Evolutionary conservation across 53 echinoderm and acorn worm genomes (phyloP).

Genomic region (Apostichopus leukothele): DNA sequence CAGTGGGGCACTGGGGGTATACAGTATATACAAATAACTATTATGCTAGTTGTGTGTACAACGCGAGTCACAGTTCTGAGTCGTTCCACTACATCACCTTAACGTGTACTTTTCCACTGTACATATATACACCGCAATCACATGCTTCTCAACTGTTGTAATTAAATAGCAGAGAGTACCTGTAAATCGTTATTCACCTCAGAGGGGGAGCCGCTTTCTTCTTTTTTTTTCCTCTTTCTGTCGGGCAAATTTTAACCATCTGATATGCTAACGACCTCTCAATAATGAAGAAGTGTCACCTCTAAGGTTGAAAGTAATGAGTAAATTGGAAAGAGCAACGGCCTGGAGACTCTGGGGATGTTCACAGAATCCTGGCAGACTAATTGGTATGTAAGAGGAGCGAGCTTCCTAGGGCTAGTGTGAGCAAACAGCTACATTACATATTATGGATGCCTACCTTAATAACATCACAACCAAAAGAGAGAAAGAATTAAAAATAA

Average conservation of each 20-base stretch:
- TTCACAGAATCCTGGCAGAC: neutral
- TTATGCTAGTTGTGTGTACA: too few species aligned
- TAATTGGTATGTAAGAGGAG: constrained; percentile 7
- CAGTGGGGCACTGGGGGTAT: too few species aligned
- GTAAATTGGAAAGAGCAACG: neutral
- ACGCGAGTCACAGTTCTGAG: too few species aligned
- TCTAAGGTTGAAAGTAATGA: neutral
- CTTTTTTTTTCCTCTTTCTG: neutral
- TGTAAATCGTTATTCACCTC: neutral
- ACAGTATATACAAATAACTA: too few species aligned
- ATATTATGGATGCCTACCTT: too few species aligned
- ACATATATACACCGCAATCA: too few species aligned
- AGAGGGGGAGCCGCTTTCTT: neutral
- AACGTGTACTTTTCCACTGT: too few species aligned
- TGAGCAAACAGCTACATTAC: too few species aligned
- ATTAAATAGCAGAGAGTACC: neutral
- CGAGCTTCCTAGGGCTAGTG: too few species aligned
- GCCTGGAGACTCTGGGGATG: constrained; percentile 4
- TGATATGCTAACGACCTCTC: constrained; percentile 4
- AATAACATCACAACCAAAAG: too few species aligned
- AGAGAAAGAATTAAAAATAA: too few species aligned
- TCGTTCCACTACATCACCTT: too few species aligned
- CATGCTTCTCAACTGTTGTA: neutral
- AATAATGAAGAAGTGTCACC: constrained; percentile 11
- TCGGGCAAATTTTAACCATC: neutral